These are phyloP conservation scores for Macrotus californicus DNA, from an alignment of 2,113 vertebrate genomes.

Conservation along the genomic window DNA sequence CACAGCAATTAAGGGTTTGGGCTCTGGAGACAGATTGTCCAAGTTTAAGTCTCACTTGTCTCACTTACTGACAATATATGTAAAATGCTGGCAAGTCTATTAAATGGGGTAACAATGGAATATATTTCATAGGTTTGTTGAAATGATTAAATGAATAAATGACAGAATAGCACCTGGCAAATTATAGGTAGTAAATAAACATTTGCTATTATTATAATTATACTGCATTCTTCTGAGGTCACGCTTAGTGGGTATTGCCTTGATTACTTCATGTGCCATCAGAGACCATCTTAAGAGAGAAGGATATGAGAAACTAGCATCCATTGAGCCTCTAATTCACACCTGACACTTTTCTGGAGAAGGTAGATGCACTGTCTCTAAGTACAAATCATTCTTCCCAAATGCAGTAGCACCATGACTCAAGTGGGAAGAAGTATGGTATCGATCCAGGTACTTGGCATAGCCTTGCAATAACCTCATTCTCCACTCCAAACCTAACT, in stretches of 20 bases:
- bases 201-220: background rate
- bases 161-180: background rate
- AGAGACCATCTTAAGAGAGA: background rate
- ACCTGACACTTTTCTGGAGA: background rate
- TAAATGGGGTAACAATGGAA: background rate
- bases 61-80: background rate
- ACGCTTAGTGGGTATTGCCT: background rate
- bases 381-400: background rate
- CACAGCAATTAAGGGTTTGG: background rate
- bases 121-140: background rate
- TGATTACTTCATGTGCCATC: background rate
- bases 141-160: background rate
- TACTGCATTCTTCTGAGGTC: background rate
- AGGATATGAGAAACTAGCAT: background rate
- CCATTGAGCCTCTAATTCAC: background rate
- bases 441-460: background rate
- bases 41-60: background rate
- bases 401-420: background rate
- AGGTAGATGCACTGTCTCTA: background rate
- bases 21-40: background rate
- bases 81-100: background rate
- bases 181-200: background rate
- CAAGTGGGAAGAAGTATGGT: background rate
- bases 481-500: background rate
- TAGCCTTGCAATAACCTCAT: background rate